Percentiles rank a stretch among this genome's conserved stretches.
phyloP scores from a whole-genome alignment of 2,113 vertebrate species.

The Grammomys surdaster region DNA sequence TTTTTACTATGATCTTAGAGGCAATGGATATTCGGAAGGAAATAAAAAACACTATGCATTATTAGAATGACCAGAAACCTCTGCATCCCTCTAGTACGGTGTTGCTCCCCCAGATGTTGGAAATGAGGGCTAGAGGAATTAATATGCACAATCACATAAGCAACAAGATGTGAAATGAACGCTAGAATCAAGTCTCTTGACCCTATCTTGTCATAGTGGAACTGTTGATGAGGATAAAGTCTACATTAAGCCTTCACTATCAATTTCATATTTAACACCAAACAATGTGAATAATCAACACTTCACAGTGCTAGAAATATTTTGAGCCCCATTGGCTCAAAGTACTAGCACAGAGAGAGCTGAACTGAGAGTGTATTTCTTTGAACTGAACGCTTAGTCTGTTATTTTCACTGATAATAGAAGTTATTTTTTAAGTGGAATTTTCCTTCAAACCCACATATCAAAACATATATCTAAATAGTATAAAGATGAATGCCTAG shows the following conservation, averaged over 20 bases:
- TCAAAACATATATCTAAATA: constrained; percentile 34
- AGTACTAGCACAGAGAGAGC: constrained; percentile 15
- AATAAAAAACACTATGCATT: not conserved
- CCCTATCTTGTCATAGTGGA: not conserved
- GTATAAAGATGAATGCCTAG: constrained; percentile 23
- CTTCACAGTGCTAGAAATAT: not conserved
- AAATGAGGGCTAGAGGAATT: not conserved
- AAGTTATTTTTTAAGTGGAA: not conserved
- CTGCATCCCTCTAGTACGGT: not conserved
- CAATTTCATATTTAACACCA: constrained; percentile 19
- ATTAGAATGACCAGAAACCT: not conserved
- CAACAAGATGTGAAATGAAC: not conserved
- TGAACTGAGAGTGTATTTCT: not conserved
- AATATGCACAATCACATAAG: not conserved
- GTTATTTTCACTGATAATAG: constrained; percentile 5
- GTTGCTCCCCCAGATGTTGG: not conserved
- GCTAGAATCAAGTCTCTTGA: not conserved
- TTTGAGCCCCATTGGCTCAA: not conserved
- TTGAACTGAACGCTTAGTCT: constrained; percentile 8
- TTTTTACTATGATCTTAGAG: not conserved
- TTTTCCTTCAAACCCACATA: constrained; percentile 54
- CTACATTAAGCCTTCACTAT: not conserved
- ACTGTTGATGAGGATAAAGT: constrained; percentile 3
- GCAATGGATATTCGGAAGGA: not conserved
- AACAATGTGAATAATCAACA: not conserved